phyloP scores from a whole-genome alignment of 2,113 vertebrate species.

The Zosterops borbonicus region DNA sequence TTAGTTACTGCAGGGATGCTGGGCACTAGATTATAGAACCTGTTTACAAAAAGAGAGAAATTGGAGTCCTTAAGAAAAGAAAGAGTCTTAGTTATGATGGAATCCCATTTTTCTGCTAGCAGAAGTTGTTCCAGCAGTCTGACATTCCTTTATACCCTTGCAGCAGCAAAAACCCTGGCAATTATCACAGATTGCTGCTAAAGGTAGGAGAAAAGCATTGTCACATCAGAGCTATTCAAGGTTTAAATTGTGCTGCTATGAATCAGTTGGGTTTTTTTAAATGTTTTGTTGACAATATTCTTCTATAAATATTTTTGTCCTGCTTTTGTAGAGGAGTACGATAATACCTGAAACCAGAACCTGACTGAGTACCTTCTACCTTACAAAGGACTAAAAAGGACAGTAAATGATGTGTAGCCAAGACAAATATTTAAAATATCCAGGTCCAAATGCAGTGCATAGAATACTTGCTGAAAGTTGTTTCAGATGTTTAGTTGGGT shows the following conservation, averaged over 20 bases:
- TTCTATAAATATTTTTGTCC: not conserved
- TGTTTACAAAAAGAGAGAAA: not conserved
- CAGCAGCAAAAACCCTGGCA: not conserved
- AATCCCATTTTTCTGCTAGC: not conserved
- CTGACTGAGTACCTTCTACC: not conserved
- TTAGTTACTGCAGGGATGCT: not conserved
- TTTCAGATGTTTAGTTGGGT: not conserved
- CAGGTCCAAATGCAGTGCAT: not conserved
- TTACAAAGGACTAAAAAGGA: not conserved
- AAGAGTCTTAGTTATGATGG: not conserved
- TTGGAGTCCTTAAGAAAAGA: not conserved
- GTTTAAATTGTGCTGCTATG: not conserved
- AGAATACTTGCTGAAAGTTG: not conserved
- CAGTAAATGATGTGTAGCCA: not conserved
- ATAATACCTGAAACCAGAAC: not conserved
- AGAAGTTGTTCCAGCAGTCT: not conserved
- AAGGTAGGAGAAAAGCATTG: not conserved
- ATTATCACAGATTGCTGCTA: not conserved
- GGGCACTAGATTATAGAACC: not conserved
- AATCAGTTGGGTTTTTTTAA: not conserved
- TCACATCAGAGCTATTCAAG: not conserved
- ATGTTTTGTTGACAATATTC: not conserved
- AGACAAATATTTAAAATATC: not conserved
- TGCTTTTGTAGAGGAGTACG: not conserved
- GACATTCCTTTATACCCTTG: not conserved